A percentile compares a stretch with the other conserved stretches of the same genome.
phyloP scores from a whole-genome alignment of 2,797 vertebrate genomes.

The Numenius phaeopus region DNA sequence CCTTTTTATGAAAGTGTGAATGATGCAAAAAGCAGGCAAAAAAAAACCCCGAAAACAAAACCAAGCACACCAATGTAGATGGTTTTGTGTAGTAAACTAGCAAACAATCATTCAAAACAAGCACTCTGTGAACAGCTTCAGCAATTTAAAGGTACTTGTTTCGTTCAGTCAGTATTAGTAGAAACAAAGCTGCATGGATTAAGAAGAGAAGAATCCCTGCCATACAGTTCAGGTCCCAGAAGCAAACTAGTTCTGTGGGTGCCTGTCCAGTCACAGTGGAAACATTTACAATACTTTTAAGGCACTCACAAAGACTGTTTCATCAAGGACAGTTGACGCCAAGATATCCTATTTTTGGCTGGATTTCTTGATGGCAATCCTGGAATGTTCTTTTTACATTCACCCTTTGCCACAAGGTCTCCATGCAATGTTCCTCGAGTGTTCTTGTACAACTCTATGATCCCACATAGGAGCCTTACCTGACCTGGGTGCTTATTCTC shows the following conservation, averaged over 20 bases:
- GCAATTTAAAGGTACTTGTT: background rate
- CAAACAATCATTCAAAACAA: background rate
- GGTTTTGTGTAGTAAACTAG: background rate
- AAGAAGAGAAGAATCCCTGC: background rate
- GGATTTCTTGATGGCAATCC: background rate
- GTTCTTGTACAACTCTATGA: background rate
- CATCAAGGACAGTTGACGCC: background rate
- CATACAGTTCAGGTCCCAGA: background rate
- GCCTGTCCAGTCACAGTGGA: background rate
- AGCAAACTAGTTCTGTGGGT: background rate
- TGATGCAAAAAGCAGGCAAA: background rate
- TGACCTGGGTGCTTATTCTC: background rate
- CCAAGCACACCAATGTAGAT: background rate
- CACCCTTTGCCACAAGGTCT: background rate
- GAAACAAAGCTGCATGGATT: background rate
- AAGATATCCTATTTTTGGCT: background rate
- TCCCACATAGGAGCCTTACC: background rate
- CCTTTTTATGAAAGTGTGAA: background rate
- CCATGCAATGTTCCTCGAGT: background rate
- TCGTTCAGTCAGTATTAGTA: background rate
- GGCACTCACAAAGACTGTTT: background rate
- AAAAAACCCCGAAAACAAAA: background rate
- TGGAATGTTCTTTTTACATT: accelerated
- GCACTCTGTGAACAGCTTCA: background rate
- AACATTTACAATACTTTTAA: background rate